Percentiles rank a stretch among this genome's conserved stretches.
Conservation (phyloP, 1,140 invertebrate genomes). For the Dinothrombium tinctorium region DNA sequence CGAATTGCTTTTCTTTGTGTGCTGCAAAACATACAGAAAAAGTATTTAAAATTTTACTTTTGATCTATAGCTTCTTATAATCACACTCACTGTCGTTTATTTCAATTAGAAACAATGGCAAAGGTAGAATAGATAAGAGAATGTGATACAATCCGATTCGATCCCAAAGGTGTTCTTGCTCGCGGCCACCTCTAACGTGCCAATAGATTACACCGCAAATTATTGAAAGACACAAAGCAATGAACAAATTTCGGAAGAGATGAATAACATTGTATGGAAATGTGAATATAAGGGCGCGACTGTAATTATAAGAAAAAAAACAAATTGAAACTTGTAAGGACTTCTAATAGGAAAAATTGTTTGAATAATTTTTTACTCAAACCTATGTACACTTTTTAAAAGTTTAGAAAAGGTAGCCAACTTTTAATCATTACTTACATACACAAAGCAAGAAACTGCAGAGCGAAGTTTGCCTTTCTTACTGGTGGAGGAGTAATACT, state of each 20-base stretch:
- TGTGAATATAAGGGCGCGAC: slow-evolving; percentile 44
- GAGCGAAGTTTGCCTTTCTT: slow-evolving; percentile 30
- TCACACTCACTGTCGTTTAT: slow-evolving; percentile 28
- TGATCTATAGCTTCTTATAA: background rate
- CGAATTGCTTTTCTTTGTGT: slow-evolving; percentile 34
- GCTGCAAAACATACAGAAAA: slow-evolving; percentile 20
- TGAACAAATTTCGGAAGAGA: slow-evolving; percentile 44
- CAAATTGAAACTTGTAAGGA: background rate
- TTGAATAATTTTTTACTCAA: background rate
- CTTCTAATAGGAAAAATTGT: background rate
- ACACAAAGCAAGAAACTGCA: slow-evolving; percentile 41
- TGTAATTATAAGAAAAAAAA: slow-evolving; percentile 21
- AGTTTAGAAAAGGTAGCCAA: background rate
- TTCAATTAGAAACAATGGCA: slow-evolving; percentile 44
- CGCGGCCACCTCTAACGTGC: slow-evolving; percentile 37
- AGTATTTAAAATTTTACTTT: background rate
- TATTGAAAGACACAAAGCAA: slow-evolving; percentile 51
- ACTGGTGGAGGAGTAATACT: slow-evolving; percentile 39
- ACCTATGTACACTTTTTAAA: background rate
- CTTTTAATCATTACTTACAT: slow-evolving; percentile 28
- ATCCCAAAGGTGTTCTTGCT: slow-evolving; percentile 23
- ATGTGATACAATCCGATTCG: slow-evolving; percentile 58
- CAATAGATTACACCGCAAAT: slow-evolving; percentile 65
- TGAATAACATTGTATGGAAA: slow-evolving; percentile 60
- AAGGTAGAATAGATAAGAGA: slow-evolving; percentile 45